Conservation (phyloP, 2,113 vertebrate genomes). For the Calyptomena viridis region DNA sequence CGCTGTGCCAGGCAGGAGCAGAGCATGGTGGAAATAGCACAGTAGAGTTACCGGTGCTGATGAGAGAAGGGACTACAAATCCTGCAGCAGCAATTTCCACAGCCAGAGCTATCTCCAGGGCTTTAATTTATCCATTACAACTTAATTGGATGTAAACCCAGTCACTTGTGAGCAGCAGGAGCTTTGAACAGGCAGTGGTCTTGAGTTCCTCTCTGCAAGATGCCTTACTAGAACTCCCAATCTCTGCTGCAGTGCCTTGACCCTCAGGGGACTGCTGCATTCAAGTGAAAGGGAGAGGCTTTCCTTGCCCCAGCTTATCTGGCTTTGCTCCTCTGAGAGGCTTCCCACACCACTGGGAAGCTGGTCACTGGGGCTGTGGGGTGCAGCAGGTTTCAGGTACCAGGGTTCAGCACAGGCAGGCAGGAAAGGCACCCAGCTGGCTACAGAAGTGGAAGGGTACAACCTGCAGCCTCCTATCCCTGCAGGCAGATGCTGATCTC, state of each 20-base stretch:
- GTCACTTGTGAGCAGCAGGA: conserved; percentile 26
- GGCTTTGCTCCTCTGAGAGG: not conserved
- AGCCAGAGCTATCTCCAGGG: conserved; percentile 15
- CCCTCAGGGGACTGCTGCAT: not conserved
- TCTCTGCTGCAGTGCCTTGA: rapidly evolving
- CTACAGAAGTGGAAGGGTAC: not conserved
- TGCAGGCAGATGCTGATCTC: not conserved
- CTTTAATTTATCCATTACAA: conserved; percentile 47
- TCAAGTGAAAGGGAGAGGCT: not conserved
- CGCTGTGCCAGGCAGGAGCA: not conserved
- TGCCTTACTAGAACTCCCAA: not conserved
- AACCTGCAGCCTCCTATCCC: not conserved
- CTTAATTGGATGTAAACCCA: conserved; percentile 47
- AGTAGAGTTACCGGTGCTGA: not conserved
- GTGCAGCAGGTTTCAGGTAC: not conserved
- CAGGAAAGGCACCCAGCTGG: not conserved
- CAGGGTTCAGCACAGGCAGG: not conserved
- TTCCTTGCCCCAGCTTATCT: not conserved
- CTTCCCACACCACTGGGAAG: not conserved
- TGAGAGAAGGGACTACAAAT: conserved; percentile 46
- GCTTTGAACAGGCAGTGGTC: not conserved
- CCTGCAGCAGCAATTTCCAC: conserved; percentile 40
- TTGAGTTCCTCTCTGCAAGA: not conserved
- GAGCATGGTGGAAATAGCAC: not conserved
- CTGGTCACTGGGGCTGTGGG: not conserved